Conservation (phyloP, 64 coral and sea anemone genomes). For the Trachythela sp. region DNA sequence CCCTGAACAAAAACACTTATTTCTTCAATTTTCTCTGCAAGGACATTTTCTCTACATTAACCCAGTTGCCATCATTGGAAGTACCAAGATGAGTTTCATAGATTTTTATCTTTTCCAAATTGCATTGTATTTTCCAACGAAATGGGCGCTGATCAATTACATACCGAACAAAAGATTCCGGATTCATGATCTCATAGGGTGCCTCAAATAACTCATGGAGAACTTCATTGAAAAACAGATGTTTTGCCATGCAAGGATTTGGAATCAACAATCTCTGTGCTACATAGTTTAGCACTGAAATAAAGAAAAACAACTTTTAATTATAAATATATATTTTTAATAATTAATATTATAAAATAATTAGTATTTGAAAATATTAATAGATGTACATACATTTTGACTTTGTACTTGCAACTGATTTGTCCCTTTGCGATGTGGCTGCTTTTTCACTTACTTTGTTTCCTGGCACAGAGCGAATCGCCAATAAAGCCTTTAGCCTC, state of each 20-base stretch:
- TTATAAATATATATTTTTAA: too few relatives aligned
- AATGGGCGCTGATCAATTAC: neutral
- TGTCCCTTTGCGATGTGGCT: neutral
- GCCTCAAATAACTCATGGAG: slow-evolving; percentile 31
- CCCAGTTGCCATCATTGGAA: slow-evolving; percentile 25
- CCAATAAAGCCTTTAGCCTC: neutral
- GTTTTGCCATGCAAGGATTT: slow-evolving; percentile 18
- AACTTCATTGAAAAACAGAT: slow-evolving; percentile 42
- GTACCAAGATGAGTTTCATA: neutral
- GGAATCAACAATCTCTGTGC: slow-evolving; percentile 40
- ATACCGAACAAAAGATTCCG: slow-evolving; percentile 20
- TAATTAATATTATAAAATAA: neutral
- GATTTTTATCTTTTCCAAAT: slow-evolving; percentile 8
- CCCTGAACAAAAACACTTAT: slow-evolving; percentile 14
- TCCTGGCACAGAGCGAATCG: neutral
- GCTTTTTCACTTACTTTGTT: neutral
- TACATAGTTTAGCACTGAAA: slow-evolving; percentile 17
- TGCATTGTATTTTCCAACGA: slow-evolving; percentile 38
- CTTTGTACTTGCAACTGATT: neutral
- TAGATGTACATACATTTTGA: neutral
- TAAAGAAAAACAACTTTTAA: neutral
- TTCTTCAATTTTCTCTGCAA: neutral
- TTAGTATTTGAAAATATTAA: neutral
- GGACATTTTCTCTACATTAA: slow-evolving; percentile 37
- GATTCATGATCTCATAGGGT: slow-evolving; percentile 20